Base-by-base conservation (phyloP, 2,113 vertebrate genomes). In the Amphiprion percula region DNA sequence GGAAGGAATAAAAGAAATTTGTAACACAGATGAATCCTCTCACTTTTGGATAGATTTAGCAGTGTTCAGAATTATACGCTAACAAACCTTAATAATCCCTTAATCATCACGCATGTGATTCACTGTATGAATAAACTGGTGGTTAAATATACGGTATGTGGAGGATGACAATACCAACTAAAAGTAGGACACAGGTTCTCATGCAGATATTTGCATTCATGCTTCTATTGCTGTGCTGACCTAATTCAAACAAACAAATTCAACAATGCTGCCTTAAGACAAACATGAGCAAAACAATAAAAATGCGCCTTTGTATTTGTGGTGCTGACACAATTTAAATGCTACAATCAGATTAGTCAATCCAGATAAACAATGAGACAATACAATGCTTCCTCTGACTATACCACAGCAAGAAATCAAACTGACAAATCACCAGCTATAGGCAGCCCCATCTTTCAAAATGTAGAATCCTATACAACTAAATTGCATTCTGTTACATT, bases 1-100 rank as follows among this genome's bases (percentile, higher is more conserved):
- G 33, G 33, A 37, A 37, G 33, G 33, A 37, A 37, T 83, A 83
- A 90, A 92, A 86, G 76, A 85, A 87, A 93, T 91, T 7, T 74
- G 56, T 47, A 50, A 52, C 59, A 39, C 1, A 8, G 56, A 62
- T 83, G 4, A 80, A 77, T 58, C 69, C 49, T 66, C 50, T 66
- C 74, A 21, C 72, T 65, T 81, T 41, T 65, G 55, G 55, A 63
- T 21, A 37, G 47, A 3, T 69, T 69, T 1, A 68, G 54, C 44
- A 54, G 17, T 11, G 15, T 15, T 59, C 49, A 67, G 14, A 77
- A 61, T 68, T 12, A 46, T 60, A 24, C 39, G 23, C n/a, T 14
- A 17, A 77, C 21, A 24, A 46, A 17, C 10, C 19, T 59, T 56
- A 2, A 62, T 50, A n/a, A 44, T 56, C 50, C 7, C 10, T 14